Percentiles rank a stretch among this genome's conserved stretches.
Conservation (phyloP, 2,888 invertebrate genomes). For the Drepana falcataria region DNA sequence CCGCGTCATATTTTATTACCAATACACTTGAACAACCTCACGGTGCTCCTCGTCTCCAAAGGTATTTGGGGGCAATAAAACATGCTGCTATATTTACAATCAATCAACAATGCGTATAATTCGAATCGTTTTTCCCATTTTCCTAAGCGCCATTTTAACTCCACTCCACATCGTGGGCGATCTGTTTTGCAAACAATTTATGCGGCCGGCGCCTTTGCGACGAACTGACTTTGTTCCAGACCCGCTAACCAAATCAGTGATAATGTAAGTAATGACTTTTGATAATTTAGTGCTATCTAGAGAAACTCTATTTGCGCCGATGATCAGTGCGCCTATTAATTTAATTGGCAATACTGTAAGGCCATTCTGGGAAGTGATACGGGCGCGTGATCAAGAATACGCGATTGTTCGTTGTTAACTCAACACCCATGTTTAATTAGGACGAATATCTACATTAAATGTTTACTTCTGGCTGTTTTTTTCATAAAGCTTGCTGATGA, state of each 20-base stretch:
- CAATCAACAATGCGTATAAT: constrained; percentile 4
- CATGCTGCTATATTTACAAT: background rate
- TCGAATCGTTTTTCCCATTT: constrained; percentile 12
- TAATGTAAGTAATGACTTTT: constrained; percentile 54
- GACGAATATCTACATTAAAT: background rate
- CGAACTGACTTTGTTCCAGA: constrained; percentile 29
- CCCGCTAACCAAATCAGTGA: constrained; percentile 60
- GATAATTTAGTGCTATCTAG: constrained; percentile 50
- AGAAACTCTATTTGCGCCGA: constrained; percentile 54
- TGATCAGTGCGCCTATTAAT: constrained; percentile 50
- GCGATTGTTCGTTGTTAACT: background rate
- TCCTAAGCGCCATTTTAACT: constrained; percentile 37
- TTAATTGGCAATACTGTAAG: constrained; percentile 49
- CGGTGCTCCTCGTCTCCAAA: background rate
- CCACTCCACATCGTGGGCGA: constrained; percentile 50
- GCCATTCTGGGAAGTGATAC: constrained; percentile 9
- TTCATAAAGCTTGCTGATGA: too few species aligned
- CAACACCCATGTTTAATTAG: background rate
- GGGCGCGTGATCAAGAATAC: background rate
- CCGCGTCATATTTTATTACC: background rate
- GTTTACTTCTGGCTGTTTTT: too few species aligned
- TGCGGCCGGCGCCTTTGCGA: constrained; percentile 57
- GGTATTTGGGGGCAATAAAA: background rate
- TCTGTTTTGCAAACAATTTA: constrained; percentile 67
- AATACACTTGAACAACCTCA: background rate